phyloP scores from a whole-genome alignment of 2,113 vertebrate genomes.

The Himantopus leucocephalus region DNA sequence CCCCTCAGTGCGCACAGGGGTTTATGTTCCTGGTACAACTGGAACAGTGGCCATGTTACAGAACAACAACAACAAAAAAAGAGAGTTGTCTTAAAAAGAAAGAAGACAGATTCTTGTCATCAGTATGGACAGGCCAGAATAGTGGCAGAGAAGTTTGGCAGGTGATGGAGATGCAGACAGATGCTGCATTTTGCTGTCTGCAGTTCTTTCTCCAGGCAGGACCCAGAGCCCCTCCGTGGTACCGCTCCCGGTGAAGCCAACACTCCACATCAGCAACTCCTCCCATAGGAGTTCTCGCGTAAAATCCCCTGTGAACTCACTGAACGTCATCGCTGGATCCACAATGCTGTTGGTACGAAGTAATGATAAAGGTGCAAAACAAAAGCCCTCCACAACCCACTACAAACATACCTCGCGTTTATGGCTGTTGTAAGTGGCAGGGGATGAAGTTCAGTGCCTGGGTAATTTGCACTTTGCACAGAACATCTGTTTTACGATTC shows the following conservation, averaged over 20 bases:
- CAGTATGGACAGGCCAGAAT: not conserved
- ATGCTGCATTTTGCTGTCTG: not conserved
- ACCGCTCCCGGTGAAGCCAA: not conserved
- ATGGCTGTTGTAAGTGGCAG: not conserved
- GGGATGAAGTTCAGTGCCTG: not conserved
- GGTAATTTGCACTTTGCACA: not conserved
- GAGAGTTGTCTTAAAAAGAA: not conserved
- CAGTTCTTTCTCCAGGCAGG: not conserved
- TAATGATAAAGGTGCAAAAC: not conserved
- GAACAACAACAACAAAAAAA: not conserved
- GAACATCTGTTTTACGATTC: slow-evolving; percentile 13
- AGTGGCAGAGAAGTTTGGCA: not conserved
- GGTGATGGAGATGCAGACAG: not conserved
- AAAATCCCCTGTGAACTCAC: not conserved
- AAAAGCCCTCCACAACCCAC: not conserved
- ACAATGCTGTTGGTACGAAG: not conserved
- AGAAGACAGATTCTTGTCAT: not conserved
- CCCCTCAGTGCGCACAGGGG: not conserved
- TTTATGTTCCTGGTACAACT: not conserved
- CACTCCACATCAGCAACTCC: not conserved
- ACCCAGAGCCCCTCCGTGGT: not conserved
- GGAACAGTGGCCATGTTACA: not conserved
- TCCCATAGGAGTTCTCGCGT: not conserved
- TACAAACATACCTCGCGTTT: not conserved
- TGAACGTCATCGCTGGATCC: not conserved